Evolutionary conservation across 2,113 vertebrate genomes (phyloP).

Genomic region (Dicaeum eximium): DNA sequence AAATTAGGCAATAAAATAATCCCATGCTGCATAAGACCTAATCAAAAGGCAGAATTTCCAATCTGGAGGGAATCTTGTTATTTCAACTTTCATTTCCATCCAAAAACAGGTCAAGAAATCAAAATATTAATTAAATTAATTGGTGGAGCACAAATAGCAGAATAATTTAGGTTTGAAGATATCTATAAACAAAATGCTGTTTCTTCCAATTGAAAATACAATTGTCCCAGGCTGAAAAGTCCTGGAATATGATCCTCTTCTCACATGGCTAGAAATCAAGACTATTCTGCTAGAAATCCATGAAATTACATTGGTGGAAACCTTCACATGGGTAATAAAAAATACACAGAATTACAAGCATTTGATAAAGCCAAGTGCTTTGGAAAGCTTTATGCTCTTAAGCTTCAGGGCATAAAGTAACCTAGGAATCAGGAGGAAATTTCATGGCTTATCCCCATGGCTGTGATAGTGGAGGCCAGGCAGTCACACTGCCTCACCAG

Average conservation of each 20-base stretch:
- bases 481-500: not conserved
- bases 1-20: conserved; percentile 6
- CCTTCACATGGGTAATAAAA: conserved; percentile 12
- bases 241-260: not conserved
- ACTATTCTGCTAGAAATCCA: not conserved
- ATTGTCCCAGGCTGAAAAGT: not conserved
- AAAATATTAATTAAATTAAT: conserved; percentile 39
- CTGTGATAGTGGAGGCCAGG: not conserved
- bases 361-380: conserved; percentile 41
- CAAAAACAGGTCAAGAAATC: conserved; percentile 9
- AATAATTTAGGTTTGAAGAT: not conserved
- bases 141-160: not conserved
- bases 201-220: not conserved
- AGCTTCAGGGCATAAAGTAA: conserved; percentile 10
- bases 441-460: not conserved
- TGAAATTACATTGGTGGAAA: conserved; percentile 5
- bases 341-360: not conserved
- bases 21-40: not conserved
- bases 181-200: not conserved
- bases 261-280: conserved; percentile 28
- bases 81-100: not conserved
- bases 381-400: not conserved
- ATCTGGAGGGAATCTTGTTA: not conserved
- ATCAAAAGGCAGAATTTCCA: conserved; percentile 27
- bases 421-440: not conserved